These are phyloP conservation scores for Euborellia annulipes DNA, from an alignment of 1,140 invertebrate species.

Conservation along the genomic window DNA sequence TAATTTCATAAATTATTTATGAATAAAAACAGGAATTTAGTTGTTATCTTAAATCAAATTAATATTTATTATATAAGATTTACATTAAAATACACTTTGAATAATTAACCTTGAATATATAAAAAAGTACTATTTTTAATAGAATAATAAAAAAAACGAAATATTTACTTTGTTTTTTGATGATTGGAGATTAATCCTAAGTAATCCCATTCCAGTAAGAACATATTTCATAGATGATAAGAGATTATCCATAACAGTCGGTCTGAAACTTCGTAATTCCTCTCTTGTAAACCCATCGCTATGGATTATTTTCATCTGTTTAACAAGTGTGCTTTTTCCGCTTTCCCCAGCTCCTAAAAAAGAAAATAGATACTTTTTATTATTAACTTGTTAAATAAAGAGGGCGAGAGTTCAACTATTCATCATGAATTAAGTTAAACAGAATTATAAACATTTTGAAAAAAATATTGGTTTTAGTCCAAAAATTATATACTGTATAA, in stretches of 20 bases:
- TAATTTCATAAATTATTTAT: no score
- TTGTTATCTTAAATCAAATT: no score
- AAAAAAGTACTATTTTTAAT: no score
- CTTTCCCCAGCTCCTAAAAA: constrained; percentile 43
- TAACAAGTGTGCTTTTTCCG: constrained; percentile 52
- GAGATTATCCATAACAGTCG: constrained; percentile 47
- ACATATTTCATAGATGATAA: constrained; percentile 53
- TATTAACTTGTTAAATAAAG: background rate
- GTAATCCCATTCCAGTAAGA: constrained; percentile 45
- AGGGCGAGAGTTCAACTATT: background rate
- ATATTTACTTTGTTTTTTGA: constrained; percentile 39
- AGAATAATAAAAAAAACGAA: no score
- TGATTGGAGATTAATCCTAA: constrained; percentile 43
- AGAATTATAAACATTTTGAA: no score
- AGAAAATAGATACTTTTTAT: background rate
- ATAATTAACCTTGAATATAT: no score
- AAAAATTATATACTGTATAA: no score
- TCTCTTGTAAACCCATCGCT: constrained; percentile 53
- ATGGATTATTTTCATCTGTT: constrained; percentile 64
- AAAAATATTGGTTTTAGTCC: no score
- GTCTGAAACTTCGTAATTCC: constrained; percentile 44
- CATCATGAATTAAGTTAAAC: background rate
- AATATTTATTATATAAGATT: no score
- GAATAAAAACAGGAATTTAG: no score
- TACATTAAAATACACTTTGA: no score